phyloP scores from a whole-genome alignment of 2,797 vertebrate genomes.

The Anguilla obscura region DNA sequence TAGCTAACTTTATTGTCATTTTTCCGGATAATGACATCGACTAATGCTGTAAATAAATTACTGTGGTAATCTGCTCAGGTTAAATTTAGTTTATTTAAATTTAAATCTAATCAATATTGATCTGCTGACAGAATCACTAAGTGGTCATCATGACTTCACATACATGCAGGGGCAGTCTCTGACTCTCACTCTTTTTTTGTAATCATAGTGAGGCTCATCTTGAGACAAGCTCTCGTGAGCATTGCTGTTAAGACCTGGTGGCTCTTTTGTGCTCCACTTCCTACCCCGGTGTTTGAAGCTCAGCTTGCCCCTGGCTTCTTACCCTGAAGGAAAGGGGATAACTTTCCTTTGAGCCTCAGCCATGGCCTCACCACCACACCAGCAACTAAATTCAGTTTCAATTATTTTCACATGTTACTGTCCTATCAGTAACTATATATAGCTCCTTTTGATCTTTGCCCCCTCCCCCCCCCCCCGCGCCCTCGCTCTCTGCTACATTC shows the following conservation, averaged over 20 bases:
- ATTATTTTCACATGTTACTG: conserved; percentile 44
- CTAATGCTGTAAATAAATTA: not conserved
- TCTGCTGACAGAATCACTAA: not conserved
- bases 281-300: conserved; percentile 4
- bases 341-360: conserved; percentile 18
- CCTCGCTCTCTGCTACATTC: not conserved
- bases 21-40: not conserved
- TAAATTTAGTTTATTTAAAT: not conserved
- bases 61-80: too few relatives aligned
- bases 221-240: not conserved
- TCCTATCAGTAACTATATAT: conserved; percentile 33
- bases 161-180: not conserved
- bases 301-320: not conserved
- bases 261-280: not conserved
- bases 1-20: not conserved
- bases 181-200: not conserved
- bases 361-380: conserved; percentile 16
- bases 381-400: conserved; percentile 40
- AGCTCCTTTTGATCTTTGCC: conserved; percentile 35
- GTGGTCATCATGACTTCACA: not conserved
- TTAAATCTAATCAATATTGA: not conserved
- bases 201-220: not conserved
- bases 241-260: not conserved
- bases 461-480: too few relatives aligned
- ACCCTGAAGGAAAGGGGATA: not conserved